phyloP scores from a whole-genome alignment of 2,888 invertebrate species.

The Laspeyria flexula region DNA sequence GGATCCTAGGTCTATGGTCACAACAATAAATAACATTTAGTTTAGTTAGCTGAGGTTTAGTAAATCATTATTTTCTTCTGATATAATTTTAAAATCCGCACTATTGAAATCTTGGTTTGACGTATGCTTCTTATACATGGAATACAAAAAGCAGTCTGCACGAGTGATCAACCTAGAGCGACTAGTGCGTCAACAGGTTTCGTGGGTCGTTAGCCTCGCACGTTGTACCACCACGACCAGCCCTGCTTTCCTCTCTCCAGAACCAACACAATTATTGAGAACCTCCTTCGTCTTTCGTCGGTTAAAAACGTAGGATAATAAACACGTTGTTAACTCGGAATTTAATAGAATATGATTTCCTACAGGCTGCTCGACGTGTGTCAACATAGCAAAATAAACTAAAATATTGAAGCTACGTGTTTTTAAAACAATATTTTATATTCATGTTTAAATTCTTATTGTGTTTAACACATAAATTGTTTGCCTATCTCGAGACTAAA shows the following conservation, averaged over 20 bases:
- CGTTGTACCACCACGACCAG: slow-evolving; percentile 27
- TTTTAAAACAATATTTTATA: slow-evolving; percentile 1
- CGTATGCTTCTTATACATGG: slow-evolving; percentile 6
- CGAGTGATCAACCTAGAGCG: slow-evolving; percentile 38
- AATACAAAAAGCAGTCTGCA: slow-evolving; percentile 33
- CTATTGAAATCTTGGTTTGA: background rate
- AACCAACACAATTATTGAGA: no score
- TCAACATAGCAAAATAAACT: background rate
- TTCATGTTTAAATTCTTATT: background rate
- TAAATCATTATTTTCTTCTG: no score
- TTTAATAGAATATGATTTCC: background rate
- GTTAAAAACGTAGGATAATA: no score
- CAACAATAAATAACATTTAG: no score
- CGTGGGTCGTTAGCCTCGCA: slow-evolving; percentile 54
- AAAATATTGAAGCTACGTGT: background rate
- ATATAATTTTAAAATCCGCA: background rate
- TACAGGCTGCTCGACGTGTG: slow-evolving; percentile 1
- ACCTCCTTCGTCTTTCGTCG: no score
- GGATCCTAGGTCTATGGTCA: no score
- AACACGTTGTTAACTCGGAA: no score
- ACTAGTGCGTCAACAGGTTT: slow-evolving; percentile 53
- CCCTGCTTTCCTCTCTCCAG: background rate
- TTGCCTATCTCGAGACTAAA: background rate
- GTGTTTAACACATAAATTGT: background rate
- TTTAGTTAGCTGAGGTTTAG: no score